phyloP scores from a whole-genome alignment of 2,888 invertebrate genomes.

The Pseudoips prasinana region DNA sequence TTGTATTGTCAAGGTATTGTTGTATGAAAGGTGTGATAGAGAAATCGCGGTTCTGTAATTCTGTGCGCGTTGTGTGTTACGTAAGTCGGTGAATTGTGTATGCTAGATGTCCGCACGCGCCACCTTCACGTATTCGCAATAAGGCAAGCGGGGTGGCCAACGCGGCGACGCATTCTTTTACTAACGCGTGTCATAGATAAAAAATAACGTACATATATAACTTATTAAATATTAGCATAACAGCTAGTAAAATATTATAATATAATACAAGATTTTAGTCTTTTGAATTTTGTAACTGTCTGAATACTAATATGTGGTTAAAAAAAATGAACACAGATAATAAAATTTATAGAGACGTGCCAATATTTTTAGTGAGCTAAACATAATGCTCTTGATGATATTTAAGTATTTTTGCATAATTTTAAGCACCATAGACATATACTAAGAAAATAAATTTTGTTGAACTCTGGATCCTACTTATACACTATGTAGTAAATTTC shows the following conservation, averaged over 20 bases:
- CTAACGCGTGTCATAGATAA: conserved; percentile 46
- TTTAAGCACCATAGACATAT: too few relatives aligned
- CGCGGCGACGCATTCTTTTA: conserved; percentile 70
- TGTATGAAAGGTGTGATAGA: conserved; percentile 69
- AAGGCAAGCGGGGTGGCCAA: conserved; percentile 68
- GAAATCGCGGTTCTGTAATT: conserved; percentile 73
- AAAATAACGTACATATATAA: conserved; percentile 31
- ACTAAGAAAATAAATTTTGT: not conserved
- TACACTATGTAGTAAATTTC: conserved; percentile 27
- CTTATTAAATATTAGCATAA: not conserved
- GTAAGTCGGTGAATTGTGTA: conserved; percentile 59
- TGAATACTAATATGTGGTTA: not conserved
- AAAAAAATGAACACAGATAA: too few relatives aligned
- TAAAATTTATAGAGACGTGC: too few relatives aligned
- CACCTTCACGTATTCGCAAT: conserved; percentile 60
- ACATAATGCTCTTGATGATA: too few relatives aligned
- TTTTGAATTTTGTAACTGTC: conserved; percentile 2
- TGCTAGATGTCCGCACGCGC: conserved; percentile 60
- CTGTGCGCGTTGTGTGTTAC: conserved; percentile 67
- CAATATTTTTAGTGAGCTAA: too few relatives aligned
- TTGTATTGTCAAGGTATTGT: conserved; percentile 54
- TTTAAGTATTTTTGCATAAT: too few relatives aligned
- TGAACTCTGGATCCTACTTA: not conserved
- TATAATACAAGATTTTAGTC: too few relatives aligned
- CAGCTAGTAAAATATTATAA: too few relatives aligned